Evolutionary conservation across 2,113 vertebrate species (phyloP).

Genomic region (Hemichromis elongatus): DNA sequence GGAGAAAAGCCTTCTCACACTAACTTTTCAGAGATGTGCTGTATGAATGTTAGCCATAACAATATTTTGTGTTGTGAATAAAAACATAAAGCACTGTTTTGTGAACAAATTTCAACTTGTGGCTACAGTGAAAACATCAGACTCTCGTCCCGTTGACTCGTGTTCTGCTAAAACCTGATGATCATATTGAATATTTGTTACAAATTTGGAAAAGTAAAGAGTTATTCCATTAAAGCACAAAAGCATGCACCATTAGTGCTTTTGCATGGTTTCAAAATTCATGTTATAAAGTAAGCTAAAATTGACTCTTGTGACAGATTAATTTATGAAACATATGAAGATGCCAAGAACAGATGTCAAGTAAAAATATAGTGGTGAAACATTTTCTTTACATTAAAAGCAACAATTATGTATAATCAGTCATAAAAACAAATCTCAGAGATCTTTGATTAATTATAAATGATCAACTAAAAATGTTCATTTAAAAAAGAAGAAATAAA

Average conservation of each 20-base stretch:
- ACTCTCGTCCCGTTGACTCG: neutral
- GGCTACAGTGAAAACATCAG: neutral
- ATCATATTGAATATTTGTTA: rapidly evolving
- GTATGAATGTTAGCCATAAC: conserved; percentile 29
- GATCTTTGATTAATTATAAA: neutral
- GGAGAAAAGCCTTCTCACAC: neutral
- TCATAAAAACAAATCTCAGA: neutral
- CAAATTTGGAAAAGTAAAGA: neutral
- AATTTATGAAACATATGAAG: rapidly evolving
- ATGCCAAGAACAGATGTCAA: rapidly evolving
- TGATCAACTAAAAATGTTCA: too few species aligned
- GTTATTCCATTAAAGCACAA: neutral
- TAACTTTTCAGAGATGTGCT: neutral
- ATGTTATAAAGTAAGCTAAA: rapidly evolving
- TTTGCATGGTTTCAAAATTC: neutral
- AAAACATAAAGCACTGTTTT: conserved; percentile 59
- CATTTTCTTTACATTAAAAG: rapidly evolving
- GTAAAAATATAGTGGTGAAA: neutral
- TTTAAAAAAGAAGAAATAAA: neutral
- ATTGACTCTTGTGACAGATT: neutral
- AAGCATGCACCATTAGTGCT: rapidly evolving
- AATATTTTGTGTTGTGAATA: conserved; percentile 65
- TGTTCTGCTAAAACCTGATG: neutral
- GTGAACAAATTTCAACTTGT: conserved; percentile 42
- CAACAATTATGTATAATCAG: neutral